Evolutionary conservation across 2,888 invertebrate species (phyloP).

Genomic region (Limenitis camilla): DNA sequence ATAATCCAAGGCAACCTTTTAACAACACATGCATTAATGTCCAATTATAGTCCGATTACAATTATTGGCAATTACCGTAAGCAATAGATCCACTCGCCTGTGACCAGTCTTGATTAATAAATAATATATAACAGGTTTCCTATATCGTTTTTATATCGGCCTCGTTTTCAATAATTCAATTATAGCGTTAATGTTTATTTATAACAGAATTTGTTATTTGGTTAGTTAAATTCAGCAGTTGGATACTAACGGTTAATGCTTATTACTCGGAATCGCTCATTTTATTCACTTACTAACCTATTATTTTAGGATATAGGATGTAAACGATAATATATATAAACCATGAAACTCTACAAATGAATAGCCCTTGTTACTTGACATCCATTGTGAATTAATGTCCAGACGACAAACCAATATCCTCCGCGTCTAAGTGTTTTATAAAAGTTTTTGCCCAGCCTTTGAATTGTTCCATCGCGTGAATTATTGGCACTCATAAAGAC

Average conservation of each 20-base stretch:
- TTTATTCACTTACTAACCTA: too few relatives aligned
- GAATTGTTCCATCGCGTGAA: conserved; percentile 20
- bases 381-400: conserved; percentile 8
- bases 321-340: too few relatives aligned
- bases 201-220: neutral
- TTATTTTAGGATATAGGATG: too few relatives aligned
- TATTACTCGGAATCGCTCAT: too few relatives aligned
- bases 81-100: neutral
- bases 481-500: conserved; percentile 29
- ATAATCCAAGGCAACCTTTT: neutral
- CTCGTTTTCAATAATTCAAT: neutral
- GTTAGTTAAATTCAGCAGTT: too few relatives aligned
- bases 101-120: neutral
- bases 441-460: conserved; percentile 13
- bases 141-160: neutral
- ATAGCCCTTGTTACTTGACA: too few relatives aligned
- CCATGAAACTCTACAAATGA: too few relatives aligned
- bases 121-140: neutral
- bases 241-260: too few relatives aligned
- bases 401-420: conserved; percentile 12
- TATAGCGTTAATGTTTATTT: neutral
- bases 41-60: neutral
- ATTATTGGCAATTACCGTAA: neutral
- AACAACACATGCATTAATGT: neutral
- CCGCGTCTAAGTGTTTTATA: conserved; percentile 20